These are phyloP conservation scores for Hydraecia micacea DNA, from an alignment of 2,888 invertebrate genomes.

Conservation along the genomic window DNA sequence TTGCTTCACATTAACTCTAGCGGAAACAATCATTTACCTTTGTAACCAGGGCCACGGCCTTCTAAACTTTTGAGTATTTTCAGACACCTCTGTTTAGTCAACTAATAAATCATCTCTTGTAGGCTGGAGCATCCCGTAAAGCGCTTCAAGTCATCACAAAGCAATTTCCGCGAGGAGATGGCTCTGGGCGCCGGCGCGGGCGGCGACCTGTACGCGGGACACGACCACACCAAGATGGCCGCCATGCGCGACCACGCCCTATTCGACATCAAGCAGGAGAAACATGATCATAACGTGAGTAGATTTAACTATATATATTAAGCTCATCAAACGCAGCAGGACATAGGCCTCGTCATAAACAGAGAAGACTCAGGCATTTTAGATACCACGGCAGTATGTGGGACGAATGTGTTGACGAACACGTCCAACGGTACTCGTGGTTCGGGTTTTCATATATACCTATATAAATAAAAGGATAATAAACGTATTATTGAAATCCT, in stretches of 20 bases:
- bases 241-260: slow-evolving; percentile 76
- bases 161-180: slow-evolving; percentile 81
- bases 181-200: slow-evolving; percentile 76
- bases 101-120: neutral
- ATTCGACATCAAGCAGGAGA: slow-evolving; percentile 91
- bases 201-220: slow-evolving; percentile 91
- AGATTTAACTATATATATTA: neutral
- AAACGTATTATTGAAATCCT: too few species aligned
- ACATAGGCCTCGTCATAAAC: neutral
- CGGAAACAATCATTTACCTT: neutral
- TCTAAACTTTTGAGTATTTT: neutral
- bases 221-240: slow-evolving; percentile 89
- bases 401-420: too few species aligned
- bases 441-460: too few species aligned
- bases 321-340: neutral
- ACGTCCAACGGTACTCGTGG: too few species aligned
- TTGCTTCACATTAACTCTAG: too few species aligned
- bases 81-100: neutral
- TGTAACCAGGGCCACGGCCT: neutral
- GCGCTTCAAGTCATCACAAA: slow-evolving; percentile 93
- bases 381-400: too few species aligned
- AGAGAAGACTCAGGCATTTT: neutral
- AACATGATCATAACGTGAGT: slow-evolving; percentile 73
- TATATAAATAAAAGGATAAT: too few species aligned
- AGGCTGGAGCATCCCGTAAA: slow-evolving; percentile 98